These are phyloP conservation scores for Podarcis siculus DNA, from an alignment of 2,797 vertebrate genomes.

Conservation along the genomic window DNA sequence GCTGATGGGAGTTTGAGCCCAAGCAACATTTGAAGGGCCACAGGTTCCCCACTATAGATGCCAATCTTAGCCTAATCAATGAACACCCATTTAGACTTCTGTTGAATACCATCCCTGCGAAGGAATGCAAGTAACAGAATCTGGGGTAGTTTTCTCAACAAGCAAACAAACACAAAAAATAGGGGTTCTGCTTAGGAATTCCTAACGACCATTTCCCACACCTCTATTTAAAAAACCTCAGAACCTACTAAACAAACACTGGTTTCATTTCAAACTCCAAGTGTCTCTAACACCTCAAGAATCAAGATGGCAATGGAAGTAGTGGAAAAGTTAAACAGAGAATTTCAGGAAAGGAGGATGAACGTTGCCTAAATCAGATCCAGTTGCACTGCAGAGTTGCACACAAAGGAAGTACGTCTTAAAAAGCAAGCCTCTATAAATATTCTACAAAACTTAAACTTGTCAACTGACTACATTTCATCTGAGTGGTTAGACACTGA, in stretches of 20 bases:
- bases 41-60: too few species aligned
- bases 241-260: not conserved
- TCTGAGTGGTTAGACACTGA: too few species aligned
- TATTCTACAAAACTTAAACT: not conserved
- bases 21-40: too few species aligned
- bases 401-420: not conserved
- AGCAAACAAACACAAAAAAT: too few species aligned
- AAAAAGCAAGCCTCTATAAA: not conserved
- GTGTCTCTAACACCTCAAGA: too few species aligned
- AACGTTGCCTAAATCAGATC: not conserved
- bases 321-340: not conserved
- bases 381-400: not conserved
- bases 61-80: not conserved
- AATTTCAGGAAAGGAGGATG: not conserved
- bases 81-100: not conserved
- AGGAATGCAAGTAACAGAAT: not conserved
- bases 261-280: not conserved
- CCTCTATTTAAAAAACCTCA: not conserved
- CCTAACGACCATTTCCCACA: not conserved
- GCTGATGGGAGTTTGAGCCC: too few species aligned
- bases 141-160: not conserved
- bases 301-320: too few species aligned
- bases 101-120: too few species aligned
- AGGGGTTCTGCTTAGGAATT: not conserved
- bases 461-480: not conserved